phyloP scores from a whole-genome alignment of 1,140 invertebrate genomes.

The Aphelenchoides besseyi region DNA sequence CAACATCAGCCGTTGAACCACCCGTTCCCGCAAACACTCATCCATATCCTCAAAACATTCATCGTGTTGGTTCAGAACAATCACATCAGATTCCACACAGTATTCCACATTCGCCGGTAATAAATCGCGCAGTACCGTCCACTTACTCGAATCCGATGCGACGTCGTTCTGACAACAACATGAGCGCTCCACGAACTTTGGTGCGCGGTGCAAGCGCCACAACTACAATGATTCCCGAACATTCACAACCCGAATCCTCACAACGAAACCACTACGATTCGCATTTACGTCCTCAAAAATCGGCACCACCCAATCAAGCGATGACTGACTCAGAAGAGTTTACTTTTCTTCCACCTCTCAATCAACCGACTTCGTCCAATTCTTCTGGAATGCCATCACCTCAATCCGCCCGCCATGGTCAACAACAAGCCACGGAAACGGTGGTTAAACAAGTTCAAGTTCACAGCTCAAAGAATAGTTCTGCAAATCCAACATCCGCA shows the following conservation, averaged over 20 bases:
- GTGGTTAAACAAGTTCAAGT: slow-evolving; percentile 59
- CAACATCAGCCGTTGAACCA: not conserved
- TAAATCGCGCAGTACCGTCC: not conserved
- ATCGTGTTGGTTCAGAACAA: slow-evolving; percentile 15
- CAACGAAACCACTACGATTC: not conserved
- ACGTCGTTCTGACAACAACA: not conserved
- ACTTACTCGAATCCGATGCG: slow-evolving; percentile 11
- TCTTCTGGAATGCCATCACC: slow-evolving; percentile 29
- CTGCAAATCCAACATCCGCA: slow-evolving; percentile 4
- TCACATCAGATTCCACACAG: not conserved
- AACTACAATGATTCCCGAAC: slow-evolving; percentile 15
- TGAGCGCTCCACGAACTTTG: slow-evolving; percentile 8
- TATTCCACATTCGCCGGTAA: not conserved
- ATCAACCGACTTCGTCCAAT: slow-evolving; percentile 23
- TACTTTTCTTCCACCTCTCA: slow-evolving; percentile 57
- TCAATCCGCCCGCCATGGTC: not conserved
- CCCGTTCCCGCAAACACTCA: not conserved
- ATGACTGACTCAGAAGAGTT: slow-evolving; percentile 59
- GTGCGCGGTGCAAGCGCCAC: not conserved
- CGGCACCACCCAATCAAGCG: slow-evolving; percentile 20
- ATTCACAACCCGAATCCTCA: not conserved
- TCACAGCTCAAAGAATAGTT: slow-evolving; percentile 30
- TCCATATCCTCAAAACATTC: not conserved
- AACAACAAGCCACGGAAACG: slow-evolving; percentile 34
- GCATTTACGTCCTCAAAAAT: not conserved